Base-by-base conservation (phyloP, 2,113 vertebrate genomes). In the Xenus cinereus region DNA sequence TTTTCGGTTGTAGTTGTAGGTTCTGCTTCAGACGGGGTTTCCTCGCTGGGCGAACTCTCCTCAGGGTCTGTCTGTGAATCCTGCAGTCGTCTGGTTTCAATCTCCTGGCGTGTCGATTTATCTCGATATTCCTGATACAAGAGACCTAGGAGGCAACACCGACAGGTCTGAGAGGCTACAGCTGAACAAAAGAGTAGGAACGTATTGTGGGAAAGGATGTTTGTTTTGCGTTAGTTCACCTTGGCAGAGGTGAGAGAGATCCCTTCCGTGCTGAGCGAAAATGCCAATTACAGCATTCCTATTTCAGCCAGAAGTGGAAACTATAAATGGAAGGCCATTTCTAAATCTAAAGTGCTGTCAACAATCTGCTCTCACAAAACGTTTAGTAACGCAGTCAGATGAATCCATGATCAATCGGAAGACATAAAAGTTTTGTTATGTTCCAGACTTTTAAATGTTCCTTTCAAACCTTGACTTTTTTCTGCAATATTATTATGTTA, bases 91-190 rank as follows among this genome's bases (percentile, higher is more conserved):
- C 99, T 97, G 79, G 98, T 98, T 97, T 99, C 98, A 16, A 99
- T 99, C 94, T 99, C 99, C 84, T 99, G 98, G 12, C 99, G 99
- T 1, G 99, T 99, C 1, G 99, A 99, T 43, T 99, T 99, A 90
- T 99, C 99, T 54, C 99, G 97, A 93, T 99, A 99, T 96, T 99
- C 99, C 98, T 99, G 99, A 96, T 99, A 99, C 75, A 99, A 97
- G 96, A 99, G 98, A 43, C 98, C 99, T 99, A 95, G 69, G 96
- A 97, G 48, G 67, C 37, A 97, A 96, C 4, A 41, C 69, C 3
- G 43, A 62, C 57, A 33, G 39, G n/a, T 60, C 18, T 78, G 62
- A 90, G 50, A 80, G 50, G 72, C 67, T 78, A 74, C 41, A 74
- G 30, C 14, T 77, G 33, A 89, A 89, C 0, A 4, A 51, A 32